phyloP scores from a whole-genome alignment of 2,888 invertebrate species.

The Perdita meconis region DNA sequence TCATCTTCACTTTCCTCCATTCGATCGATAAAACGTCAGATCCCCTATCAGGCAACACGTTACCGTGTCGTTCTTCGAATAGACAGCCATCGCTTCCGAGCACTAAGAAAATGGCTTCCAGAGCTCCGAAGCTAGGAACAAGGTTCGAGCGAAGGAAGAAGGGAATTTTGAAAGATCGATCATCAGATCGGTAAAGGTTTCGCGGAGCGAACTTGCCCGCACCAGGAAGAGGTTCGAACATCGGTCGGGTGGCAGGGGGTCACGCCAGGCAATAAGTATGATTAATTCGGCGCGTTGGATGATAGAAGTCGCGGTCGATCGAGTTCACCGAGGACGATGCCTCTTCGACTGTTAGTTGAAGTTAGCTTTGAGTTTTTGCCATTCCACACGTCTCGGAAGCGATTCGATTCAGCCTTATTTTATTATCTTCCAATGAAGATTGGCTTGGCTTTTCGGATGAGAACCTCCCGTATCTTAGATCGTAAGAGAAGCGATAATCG shows the following conservation, averaged over 20 bases:
- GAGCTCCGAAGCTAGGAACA: slow-evolving; percentile 11
- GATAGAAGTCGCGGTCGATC: slow-evolving; percentile 38
- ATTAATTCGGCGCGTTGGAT: slow-evolving; percentile 50
- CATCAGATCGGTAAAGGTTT: slow-evolving; percentile 6
- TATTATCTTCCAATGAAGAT: neutral
- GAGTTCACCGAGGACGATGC: slow-evolving; percentile 22
- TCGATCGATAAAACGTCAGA: too few relatives aligned
- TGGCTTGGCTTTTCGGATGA: neutral
- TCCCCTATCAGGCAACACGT: too few relatives aligned
- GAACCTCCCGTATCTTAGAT: neutral
- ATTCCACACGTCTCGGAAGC: slow-evolving; percentile 1
- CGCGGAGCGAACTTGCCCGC: neutral
- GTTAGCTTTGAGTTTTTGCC: slow-evolving; percentile 9
- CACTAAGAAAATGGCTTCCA: too few relatives aligned
- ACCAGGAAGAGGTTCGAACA: slow-evolving; percentile 38
- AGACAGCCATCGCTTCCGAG: too few relatives aligned
- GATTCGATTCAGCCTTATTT: slow-evolving; percentile 20
- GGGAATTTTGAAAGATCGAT: slow-evolving; percentile 21
- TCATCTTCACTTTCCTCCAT: too few relatives aligned
- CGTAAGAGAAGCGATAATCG: neutral
- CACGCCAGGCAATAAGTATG: slow-evolving; percentile 55
- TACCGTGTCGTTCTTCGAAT: too few relatives aligned
- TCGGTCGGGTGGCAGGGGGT: slow-evolving; percentile 40
- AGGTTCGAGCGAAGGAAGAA: neutral
- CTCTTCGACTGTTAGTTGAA: slow-evolving; percentile 19